Conservation (phyloP, 2,113 vertebrate species). For the Motacilla alba region DNA sequence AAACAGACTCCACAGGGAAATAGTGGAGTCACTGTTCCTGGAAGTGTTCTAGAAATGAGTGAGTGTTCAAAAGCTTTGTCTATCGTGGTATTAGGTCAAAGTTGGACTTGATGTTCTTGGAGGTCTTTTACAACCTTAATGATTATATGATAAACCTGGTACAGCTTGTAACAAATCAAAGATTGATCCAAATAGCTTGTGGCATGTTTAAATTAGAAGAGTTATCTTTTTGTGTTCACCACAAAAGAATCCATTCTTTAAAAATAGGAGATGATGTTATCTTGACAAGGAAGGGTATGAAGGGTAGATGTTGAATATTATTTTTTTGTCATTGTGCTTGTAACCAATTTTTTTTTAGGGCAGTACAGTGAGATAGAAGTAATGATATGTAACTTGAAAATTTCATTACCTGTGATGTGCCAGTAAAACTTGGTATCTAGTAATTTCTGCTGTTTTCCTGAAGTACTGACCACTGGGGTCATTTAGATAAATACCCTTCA, state of each 20-base stretch:
- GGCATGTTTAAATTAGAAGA: background rate
- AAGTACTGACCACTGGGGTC: background rate
- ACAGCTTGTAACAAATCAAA: background rate
- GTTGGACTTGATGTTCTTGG: background rate
- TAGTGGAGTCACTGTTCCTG: background rate
- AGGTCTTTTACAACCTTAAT: background rate
- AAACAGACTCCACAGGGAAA: background rate
- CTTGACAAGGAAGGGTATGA: background rate
- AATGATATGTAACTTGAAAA: background rate
- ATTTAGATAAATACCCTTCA: background rate
- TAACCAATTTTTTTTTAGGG: background rate
- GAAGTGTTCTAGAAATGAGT: background rate
- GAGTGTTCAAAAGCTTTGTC: background rate
- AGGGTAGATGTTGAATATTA: background rate
- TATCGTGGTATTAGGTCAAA: background rate
- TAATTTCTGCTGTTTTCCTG: background rate
- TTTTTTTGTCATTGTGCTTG: background rate
- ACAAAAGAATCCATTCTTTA: background rate
- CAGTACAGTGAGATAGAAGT: background rate
- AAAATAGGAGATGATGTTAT: background rate
- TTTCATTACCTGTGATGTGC: background rate
- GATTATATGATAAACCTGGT: background rate
- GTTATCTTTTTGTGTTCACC: background rate
- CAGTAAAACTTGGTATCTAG: background rate
- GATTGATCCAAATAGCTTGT: background rate